Evolutionary conservation across 2,888 invertebrate species (phyloP).

Genomic region (Drosophila ustulata): DNA sequence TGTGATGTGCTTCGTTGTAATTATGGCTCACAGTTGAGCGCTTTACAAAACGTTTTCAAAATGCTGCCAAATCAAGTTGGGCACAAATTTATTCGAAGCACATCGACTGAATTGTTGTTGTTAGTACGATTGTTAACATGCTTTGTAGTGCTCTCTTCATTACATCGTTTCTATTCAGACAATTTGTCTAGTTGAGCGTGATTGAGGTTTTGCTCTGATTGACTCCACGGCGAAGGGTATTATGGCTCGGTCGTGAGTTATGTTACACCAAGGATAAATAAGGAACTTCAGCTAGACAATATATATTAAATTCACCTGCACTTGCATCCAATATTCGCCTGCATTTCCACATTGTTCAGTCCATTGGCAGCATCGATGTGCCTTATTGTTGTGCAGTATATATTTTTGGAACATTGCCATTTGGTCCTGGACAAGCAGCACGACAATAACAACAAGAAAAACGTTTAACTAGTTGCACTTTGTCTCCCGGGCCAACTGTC

Average conservation of each 20-base stretch:
- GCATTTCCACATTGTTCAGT: conserved; percentile 23
- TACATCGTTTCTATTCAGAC: conserved; percentile 56
- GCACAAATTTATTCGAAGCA: conserved; percentile 2
- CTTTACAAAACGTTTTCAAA: background rate
- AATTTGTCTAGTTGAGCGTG: conserved; percentile 58
- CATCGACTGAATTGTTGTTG: background rate
- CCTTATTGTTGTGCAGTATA: conserved; percentile 21
- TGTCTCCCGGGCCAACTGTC: conserved; percentile 20
- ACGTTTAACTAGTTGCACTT: conserved; percentile 52
- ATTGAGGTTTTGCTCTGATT: conserved; percentile 38
- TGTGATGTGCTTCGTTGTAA: background rate
- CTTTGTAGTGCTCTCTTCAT: conserved; percentile 40
- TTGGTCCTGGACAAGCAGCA: background rate
- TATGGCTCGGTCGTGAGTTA: background rate
- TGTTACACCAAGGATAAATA: background rate
- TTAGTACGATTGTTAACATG: conserved; percentile 24
- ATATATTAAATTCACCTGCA: background rate
- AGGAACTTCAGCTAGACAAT: background rate
- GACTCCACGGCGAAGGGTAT: background rate
- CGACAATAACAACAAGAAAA: conserved; percentile 7
- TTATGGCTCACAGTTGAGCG: background rate
- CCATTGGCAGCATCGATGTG: conserved; percentile 30
- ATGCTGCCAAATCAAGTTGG: background rate
- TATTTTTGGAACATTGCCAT: conserved; percentile 30
- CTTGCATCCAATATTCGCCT: background rate